Base-by-base conservation (phyloP, 1,140 invertebrate genomes). In the Lanistes nyassanus region DNA sequence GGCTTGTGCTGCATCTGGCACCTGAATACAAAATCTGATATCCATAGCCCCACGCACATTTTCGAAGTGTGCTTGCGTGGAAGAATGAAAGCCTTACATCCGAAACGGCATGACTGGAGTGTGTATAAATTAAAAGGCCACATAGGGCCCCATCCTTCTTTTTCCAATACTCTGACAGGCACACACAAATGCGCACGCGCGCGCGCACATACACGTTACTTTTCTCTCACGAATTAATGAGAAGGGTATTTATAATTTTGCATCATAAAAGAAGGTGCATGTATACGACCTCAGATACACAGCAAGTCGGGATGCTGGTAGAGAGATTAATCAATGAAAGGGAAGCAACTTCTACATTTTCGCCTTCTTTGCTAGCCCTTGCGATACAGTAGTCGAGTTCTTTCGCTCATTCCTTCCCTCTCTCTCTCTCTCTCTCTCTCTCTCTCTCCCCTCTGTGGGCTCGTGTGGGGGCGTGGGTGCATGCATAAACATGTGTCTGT, bases 341-440 rank as follows among this genome's bases (percentile, higher is more conserved):
- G n/a, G 31, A 60, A 4, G 58, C 58, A 29, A 26, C 58, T 60
- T 34, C 34, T 0, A 1, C 29, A 29, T n/a, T 5, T 39, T 67
- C 65, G 23, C 31, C 29, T 13, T 64, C 21, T 64, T 13, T 23
- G 13, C 29, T 31, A 23, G 13, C 29, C 62, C 29, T 26, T 64
- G 11, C 29, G 13, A 11, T 31, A 11, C 31, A 11, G 13, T 55
- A 13, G 13, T 68, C 66, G 36, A 34, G 36, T 39, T 68, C 66
- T 68, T 39, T 68, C 66, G 36, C 66, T 68, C 66, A 39, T 39
- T 68, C 66, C 47, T 39, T 68, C 66, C 47, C 66, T 68, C 66
- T 68, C 66, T 68, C 66, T 68, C 66, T 68, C 66, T 68, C 66
- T 47, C 47, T 68, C 47, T 68, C 66, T 68, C 66, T 68, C 37